Evolutionary conservation across 2,888 invertebrate genomes (phyloP).

Genomic region (Lycophotia porphyrea): DNA sequence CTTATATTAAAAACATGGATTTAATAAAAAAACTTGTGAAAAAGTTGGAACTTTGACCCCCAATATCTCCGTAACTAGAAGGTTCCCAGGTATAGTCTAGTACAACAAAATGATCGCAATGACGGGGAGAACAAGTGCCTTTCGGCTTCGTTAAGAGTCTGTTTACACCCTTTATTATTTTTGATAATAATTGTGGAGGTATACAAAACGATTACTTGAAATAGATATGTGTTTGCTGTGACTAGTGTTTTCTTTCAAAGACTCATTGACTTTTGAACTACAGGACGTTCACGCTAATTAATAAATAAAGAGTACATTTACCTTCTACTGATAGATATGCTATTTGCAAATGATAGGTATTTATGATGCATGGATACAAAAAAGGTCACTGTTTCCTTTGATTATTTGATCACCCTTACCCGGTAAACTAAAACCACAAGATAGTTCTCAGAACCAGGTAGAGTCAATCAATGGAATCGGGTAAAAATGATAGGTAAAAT

Average conservation of each 20-base stretch:
- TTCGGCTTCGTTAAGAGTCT: too few relatives aligned
- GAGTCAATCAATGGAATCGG: neutral
- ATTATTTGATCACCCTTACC: neutral
- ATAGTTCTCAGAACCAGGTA: neutral
- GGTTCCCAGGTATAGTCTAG: too few relatives aligned
- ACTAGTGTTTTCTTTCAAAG: neutral
- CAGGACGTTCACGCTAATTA: neutral
- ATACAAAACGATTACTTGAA: neutral
- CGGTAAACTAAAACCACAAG: neutral
- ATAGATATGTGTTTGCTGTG: neutral
- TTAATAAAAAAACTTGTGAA: too few relatives aligned
- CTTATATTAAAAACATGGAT: too few relatives aligned
- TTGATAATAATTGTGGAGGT: slow-evolving; percentile 10
- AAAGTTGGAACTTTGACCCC: too few relatives aligned
- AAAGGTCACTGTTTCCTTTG: neutral
- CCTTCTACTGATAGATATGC: neutral
- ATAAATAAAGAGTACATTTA: neutral
- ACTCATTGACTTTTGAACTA: neutral
- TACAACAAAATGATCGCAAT: too few relatives aligned
- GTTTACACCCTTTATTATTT: too few relatives aligned
- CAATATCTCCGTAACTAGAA: too few relatives aligned
- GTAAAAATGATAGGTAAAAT: neutral
- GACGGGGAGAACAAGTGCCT: too few relatives aligned
- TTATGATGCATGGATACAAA: neutral
- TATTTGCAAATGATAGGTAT: neutral